phyloP scores from a whole-genome alignment of 64 coral and sea anemone genomes.

The Stichodactyla mertensii region DNA sequence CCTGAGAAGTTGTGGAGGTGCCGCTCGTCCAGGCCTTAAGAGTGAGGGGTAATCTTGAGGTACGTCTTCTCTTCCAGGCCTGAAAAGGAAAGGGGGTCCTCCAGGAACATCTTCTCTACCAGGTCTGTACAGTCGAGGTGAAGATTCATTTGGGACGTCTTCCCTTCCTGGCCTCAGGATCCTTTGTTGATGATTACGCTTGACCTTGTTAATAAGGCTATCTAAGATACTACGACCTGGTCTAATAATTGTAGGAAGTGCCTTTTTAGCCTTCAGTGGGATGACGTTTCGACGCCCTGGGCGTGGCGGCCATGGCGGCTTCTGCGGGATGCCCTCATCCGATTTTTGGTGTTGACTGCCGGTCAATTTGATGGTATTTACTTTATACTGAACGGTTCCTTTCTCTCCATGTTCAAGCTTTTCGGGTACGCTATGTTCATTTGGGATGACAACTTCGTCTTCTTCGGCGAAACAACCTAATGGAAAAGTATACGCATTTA shows the following conservation, averaged over 20 bases:
- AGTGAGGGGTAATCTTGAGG: neutral
- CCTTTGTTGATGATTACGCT: neutral
- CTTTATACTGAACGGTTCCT: neutral
- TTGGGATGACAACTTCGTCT: neutral
- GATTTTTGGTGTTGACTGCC: neutral
- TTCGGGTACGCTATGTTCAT: slow-evolving; percentile 10
- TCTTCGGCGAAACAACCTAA: neutral
- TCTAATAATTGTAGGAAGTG: neutral
- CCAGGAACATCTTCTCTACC: slow-evolving; percentile 7
- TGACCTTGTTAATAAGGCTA: neutral
- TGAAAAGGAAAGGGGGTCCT: neutral
- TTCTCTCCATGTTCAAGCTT: slow-evolving; percentile 23
- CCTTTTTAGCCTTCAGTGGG: neutral
- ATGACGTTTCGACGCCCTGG: slow-evolving; percentile 13
- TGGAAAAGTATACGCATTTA: neutral
- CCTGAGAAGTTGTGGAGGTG: neutral
- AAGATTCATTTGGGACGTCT: neutral
- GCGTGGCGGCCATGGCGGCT: slow-evolving; percentile 22
- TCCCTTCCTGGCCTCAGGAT: slow-evolving; percentile 4
- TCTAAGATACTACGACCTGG: slow-evolving; percentile 10
- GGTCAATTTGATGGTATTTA: slow-evolving; percentile 12
- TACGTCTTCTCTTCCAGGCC: slow-evolving; percentile 2
- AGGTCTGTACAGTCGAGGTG: neutral
- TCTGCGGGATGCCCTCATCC: neutral
- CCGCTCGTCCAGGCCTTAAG: neutral